Evolutionary conservation across 2,888 invertebrate species (phyloP), one percentile per base, ranked within the genome.

Genomic region (Drosophila pseudotalamancana): DNA sequence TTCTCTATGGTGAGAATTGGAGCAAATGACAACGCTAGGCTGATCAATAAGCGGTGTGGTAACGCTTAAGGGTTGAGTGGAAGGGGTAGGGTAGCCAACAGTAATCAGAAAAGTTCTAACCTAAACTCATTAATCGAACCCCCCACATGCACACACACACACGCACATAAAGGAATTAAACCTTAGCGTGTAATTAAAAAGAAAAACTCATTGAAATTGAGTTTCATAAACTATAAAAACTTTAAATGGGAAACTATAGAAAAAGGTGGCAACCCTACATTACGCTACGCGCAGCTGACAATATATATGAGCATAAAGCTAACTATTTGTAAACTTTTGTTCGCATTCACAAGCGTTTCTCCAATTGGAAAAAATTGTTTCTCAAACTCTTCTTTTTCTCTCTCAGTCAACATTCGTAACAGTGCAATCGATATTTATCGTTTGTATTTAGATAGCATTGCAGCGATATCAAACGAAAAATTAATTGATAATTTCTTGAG

Each of bases 111-210:
- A 59, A 59, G 45, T 60, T 59, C n/a, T 35, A 37, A 29, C 61
- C 46, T 29, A 45, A 59, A 46, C 59, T 59, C 61, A 59, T 59
- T 59, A 59, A 60, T 59, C 35, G 59, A n/a, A n/a, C n/a, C n/a
- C n/a, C 21, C 9, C 19, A 11, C 25, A 8, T 23, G 50, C 29
- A 39, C n/a, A 32, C 9, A 14, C 18, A 12, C 9, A 11, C 18
- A 1, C 37, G 23, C 6, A n/a, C n/a, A n/a, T 11, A 5, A 6
- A 1, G 8, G 4, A 19, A 14, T 25, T 37, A 18, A 25, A 31
- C 29, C 14, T 45, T 37, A 16, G 35, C 9, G 18, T 23, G 23
- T 60, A 45, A 45, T 60, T 59, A 35, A 46, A 45, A 34, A 61
- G 25, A 18, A 35, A 45, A 60, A 43, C 34, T 60, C 21, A 35